Evolutionary conservation across 2,797 vertebrate species (phyloP), one percentile per base, ranked within the genome.

Genomic region (Rhabdophis nuchalis): DNA sequence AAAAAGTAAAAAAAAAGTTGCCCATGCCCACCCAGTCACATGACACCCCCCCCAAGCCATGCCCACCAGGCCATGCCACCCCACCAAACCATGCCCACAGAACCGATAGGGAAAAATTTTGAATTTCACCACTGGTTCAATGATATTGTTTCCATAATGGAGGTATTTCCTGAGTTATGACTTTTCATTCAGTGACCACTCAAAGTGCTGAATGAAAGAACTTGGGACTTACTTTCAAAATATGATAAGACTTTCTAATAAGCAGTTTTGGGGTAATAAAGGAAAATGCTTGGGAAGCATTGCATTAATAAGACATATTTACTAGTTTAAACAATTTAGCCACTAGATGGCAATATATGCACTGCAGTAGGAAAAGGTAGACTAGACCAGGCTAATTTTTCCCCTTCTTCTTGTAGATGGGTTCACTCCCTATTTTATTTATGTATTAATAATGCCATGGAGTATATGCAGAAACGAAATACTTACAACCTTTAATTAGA

Each of bases 281-380:
- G 12, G 29, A 64, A 64, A 64, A 64, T 3, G 4, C n/a, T 64
- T 64, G 61, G 61, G 61, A n/a, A 64, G 29, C 29, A n/a, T 64
- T 54, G 12, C 23, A 32, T 25, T 41, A 8, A 41, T 25, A 3
- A 89, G 58, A 56, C 25, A 46, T 11, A 41, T 64, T 86, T 46
- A 56, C 61, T 89, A 41, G 13, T 85, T 92, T 89, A 25, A 88
- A 89, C 46, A 20, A 20, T 88, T 56, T 64, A 32, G 54, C 89
- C 92, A 91, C 86, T 52, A 93, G 92, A 88, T 93, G 92, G 92
- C 92, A 88, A 56, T 91, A 27, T 20, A 50, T 54, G 29, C 86
- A 85, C 16, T 4, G 9, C 10, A 82, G 13, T 23, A 23, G 52
- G 14, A 87, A 82, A 82, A 20, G 23, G 52, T 56, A 87, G 36